phyloP scores from a whole-genome alignment of 2,888 invertebrate species.

The Pseudoips prasinana region DNA sequence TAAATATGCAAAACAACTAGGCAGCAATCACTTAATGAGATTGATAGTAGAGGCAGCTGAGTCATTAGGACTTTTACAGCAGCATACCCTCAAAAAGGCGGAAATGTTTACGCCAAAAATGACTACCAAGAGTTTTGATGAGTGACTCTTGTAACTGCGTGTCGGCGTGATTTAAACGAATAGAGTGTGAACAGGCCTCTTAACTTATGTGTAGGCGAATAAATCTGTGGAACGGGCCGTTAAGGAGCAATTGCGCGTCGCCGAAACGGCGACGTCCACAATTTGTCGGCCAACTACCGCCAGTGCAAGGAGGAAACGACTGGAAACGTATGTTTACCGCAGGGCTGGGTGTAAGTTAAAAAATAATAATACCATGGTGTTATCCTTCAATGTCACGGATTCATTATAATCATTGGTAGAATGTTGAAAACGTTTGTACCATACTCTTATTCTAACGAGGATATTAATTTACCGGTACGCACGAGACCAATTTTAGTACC shows the following conservation, averaged over 20 bases:
- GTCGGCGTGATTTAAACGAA: constrained; percentile 34
- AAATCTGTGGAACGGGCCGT: constrained; percentile 43
- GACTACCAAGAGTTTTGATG: constrained; percentile 31
- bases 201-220: constrained; percentile 41
- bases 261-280: constrained; percentile 40
- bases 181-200: constrained; percentile 32
- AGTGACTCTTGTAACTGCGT: constrained; percentile 24
- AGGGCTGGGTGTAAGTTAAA: constrained; percentile 26
- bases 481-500: no score
- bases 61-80: not conserved
- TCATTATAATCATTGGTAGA: no score
- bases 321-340: constrained; percentile 17
- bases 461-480: no score
- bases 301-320: constrained; percentile 32
- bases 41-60: no score
- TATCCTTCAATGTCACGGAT: no score
- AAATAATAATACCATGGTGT: no score
- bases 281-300: constrained; percentile 36
- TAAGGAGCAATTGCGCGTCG: constrained; percentile 45
- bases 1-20: no score
- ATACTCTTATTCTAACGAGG: no score
- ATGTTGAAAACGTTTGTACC: no score
- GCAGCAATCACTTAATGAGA: no score
- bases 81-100: constrained; percentile 11
- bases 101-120: constrained; percentile 22